Base-by-base conservation (phyloP, 1,140 invertebrate genomes). In the Sitodiplosis mosellana region DNA sequence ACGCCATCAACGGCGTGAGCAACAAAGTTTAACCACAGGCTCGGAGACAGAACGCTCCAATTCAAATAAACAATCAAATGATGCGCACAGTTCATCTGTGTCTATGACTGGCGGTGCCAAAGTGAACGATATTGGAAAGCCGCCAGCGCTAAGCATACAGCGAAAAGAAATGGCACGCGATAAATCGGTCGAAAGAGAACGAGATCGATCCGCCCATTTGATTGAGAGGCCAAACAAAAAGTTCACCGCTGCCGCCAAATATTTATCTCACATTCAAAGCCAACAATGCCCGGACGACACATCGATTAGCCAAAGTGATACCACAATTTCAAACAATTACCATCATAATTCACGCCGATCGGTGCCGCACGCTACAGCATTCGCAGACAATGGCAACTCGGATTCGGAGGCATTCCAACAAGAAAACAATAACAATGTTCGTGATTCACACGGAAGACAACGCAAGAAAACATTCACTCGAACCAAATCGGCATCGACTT, bases 21-120 rank as follows among this genome's bases (percentile, higher is more conserved):
- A 77, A 55, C 71, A 72, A 61, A 72, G 69, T 40, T 65, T 73
- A 49, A 76, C 72, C 1, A 77, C 79, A 0, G 78, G 78, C 1
- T 83, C 80, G 0, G 81, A 84, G 54, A 84, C 81, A 2, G 82
- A 85, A 53, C 76, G 75, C 52, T 83, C 80, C 3, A 75, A 75
- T 48, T 78, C 77, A 0, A 72, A 75, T 54, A 77, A 74, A 52
- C 66, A 68, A 0, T 69, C 65, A 1, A 57, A 56, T 34, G 61
- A 63, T n/a, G 57, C 59, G 46, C 57, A 55, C 20, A 63, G 59
- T 38, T 47, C 59, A 1, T 61, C 56, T 46, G 55, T 58, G 44
- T 59, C 60, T 12, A 56, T 56, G 2, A n/a, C n/a, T n/a, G n/a
- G n/a, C n/a, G n/a, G n/a, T n/a, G n/a, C n/a, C n/a, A n/a, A n/a